These are phyloP conservation scores for Bugulina stolonifera DNA, from an alignment of 2,888 invertebrate species.

Conservation along the genomic window DNA sequence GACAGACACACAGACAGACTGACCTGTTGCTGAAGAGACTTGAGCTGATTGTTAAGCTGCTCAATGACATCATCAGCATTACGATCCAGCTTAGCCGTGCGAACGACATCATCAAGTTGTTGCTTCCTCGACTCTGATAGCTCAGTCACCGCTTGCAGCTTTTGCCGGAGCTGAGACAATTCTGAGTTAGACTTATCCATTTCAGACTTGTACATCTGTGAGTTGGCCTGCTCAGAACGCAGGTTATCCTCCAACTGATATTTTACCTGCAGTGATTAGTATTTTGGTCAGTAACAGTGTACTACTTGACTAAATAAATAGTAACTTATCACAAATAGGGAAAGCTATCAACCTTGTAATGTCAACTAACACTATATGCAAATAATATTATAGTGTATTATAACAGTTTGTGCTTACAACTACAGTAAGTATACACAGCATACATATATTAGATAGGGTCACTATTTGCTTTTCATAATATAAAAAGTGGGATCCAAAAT, in stretches of 20 bases:
- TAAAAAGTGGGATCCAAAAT: too few relatives aligned
- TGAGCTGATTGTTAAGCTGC: neutral
- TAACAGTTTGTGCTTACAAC: too few relatives aligned
- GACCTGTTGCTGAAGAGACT: conserved; percentile 1
- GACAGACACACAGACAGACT: too few relatives aligned
- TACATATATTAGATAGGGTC: too few relatives aligned
- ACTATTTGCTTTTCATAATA: too few relatives aligned
- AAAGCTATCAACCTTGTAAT: too few relatives aligned
- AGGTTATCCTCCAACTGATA: neutral
- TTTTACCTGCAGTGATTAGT: neutral
- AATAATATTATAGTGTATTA: too few relatives aligned
- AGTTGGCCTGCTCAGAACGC: neutral
- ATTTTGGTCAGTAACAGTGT: too few relatives aligned
- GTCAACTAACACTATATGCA: too few relatives aligned
- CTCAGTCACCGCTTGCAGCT: neutral
- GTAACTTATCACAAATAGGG: too few relatives aligned
- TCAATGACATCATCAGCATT: neutral
- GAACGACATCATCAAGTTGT: neutral
- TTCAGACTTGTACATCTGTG: neutral
- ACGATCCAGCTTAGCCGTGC: neutral
- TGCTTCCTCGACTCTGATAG: neutral
- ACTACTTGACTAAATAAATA: too few relatives aligned
- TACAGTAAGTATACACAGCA: too few relatives aligned
- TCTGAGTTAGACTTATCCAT: neutral
- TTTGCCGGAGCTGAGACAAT: neutral